These are phyloP conservation scores for Eupithecia exiguata DNA, from an alignment of 2,888 invertebrate genomes.

Conservation along the genomic window DNA sequence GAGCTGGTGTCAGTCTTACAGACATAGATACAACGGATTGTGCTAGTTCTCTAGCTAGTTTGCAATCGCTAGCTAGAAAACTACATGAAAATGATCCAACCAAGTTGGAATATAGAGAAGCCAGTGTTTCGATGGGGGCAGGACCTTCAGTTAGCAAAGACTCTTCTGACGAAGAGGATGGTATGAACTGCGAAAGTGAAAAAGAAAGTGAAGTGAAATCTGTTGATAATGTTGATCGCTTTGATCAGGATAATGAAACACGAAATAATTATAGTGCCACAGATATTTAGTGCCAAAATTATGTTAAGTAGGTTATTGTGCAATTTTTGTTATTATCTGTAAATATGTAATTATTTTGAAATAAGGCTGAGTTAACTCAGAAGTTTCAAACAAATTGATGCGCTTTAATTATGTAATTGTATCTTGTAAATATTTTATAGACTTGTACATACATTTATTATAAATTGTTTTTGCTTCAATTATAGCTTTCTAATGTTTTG, in stretches of 20 bases:
- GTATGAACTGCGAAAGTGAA: slow-evolving; percentile 66
- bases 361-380: slow-evolving; percentile 73
- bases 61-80: slow-evolving; percentile 91
- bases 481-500: slow-evolving; percentile 73
- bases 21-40: slow-evolving; percentile 98
- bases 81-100: slow-evolving; percentile 92
- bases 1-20: slow-evolving; percentile 94
- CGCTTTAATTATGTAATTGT: slow-evolving; percentile 76
- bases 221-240: slow-evolving; percentile 73
- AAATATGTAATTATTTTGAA: slow-evolving; percentile 71
- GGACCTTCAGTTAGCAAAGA: slow-evolving; percentile 73
- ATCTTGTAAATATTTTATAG: slow-evolving; percentile 56
- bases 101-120: slow-evolving; percentile 87
- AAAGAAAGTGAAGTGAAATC: slow-evolving; percentile 78
- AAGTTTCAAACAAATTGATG: slow-evolving; percentile 78
- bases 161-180: slow-evolving; percentile 83
- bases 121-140: slow-evolving; percentile 63
- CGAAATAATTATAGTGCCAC: slow-evolving; percentile 83
- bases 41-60: slow-evolving; percentile 95
- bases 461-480: slow-evolving; percentile 80
- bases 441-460: slow-evolving; percentile 55
- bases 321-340: slow-evolving; percentile 79
- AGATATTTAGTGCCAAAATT: slow-evolving; percentile 87
- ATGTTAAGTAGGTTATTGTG: slow-evolving; percentile 82
- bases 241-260: slow-evolving; percentile 75